These are phyloP conservation scores for Bergia puertoricense DNA, from an alignment of 92 coral and sea anemone species.

Conservation along the genomic window DNA sequence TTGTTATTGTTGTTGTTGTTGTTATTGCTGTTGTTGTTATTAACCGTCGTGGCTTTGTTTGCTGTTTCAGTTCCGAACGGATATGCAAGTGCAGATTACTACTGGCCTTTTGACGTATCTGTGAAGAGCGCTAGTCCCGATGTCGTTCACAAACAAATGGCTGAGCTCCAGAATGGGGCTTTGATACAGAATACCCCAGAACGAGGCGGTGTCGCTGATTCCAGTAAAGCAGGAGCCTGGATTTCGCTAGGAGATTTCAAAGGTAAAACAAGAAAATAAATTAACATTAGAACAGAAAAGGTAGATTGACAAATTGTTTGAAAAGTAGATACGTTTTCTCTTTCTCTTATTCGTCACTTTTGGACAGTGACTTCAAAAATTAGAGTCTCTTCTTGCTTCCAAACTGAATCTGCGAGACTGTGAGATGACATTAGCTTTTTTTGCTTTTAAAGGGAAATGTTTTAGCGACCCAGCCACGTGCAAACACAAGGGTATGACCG, in stretches of 20 bases:
- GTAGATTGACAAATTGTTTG: too few species aligned
- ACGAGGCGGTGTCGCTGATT: conserved; percentile 69
- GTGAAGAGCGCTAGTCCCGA: conserved; percentile 55
- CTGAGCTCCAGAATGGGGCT: conserved; percentile 70
- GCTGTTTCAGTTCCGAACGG: conserved; percentile 40
- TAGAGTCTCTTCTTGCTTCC: too few species aligned
- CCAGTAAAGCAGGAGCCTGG: conserved; percentile 63
- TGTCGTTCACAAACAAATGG: conserved; percentile 54
- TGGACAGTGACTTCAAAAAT: too few species aligned
- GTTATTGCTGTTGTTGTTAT: background rate
- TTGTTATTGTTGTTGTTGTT: too few species aligned
- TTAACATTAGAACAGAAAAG: background rate
- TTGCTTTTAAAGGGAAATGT: conserved; percentile 58
- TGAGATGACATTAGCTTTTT: background rate
- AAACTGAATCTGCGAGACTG: background rate
- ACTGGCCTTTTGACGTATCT: conserved; percentile 69
- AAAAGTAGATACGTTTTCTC: too few species aligned
- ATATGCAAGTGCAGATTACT: conserved; percentile 55
- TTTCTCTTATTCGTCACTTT: too few species aligned
- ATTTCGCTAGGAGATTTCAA: conserved; percentile 76
- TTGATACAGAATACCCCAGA: conserved; percentile 53
- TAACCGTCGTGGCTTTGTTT: background rate
- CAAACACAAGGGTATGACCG: conserved; percentile 72
- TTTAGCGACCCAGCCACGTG: conserved; percentile 85
- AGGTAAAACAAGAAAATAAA: conserved; percentile 42